Percentiles rank a stretch among this genome's conserved stretches.
Conservation (phyloP, 1,140 invertebrate species). For the Anastatus disparis region DNA sequence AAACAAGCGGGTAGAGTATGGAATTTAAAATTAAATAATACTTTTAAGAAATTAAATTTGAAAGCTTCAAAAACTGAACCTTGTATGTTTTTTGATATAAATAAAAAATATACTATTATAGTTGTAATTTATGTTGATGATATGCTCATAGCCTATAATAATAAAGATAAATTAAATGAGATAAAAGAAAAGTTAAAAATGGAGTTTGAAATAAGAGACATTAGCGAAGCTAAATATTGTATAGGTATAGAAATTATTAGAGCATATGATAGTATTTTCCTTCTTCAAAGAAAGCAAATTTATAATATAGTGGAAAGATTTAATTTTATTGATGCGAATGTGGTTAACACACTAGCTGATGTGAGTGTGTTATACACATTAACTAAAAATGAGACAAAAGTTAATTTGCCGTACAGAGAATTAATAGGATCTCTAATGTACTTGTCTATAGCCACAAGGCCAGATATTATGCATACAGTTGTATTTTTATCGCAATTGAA, state of each 20-base stretch:
- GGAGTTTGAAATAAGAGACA: background rate
- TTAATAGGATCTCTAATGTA: constrained; percentile 58
- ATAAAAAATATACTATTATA: background rate
- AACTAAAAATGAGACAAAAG: background rate
- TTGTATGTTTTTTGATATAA: constrained; percentile 13
- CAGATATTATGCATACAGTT: constrained; percentile 55
- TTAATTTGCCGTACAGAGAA: constrained; percentile 48
- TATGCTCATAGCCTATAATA: background rate
- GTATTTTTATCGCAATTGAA: constrained; percentile 43
- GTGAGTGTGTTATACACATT: background rate
- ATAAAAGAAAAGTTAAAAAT: background rate
- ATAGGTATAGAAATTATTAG: background rate
- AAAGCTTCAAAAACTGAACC: constrained; percentile 16
- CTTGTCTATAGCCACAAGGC: constrained; percentile 50
- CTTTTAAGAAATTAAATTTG: too few relatives aligned
- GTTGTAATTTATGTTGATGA: too few relatives aligned
- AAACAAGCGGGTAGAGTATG: too few relatives aligned
- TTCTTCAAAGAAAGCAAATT: background rate
- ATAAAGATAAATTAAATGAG: background rate
- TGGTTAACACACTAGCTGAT: background rate
- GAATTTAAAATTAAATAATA: too few relatives aligned
- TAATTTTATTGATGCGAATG: background rate
- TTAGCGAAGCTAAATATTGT: background rate
- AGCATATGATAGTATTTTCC: background rate
- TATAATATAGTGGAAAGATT: background rate